Conservation (phyloP, 2,113 vertebrate genomes). For the Tachysurus vachellii region DNA sequence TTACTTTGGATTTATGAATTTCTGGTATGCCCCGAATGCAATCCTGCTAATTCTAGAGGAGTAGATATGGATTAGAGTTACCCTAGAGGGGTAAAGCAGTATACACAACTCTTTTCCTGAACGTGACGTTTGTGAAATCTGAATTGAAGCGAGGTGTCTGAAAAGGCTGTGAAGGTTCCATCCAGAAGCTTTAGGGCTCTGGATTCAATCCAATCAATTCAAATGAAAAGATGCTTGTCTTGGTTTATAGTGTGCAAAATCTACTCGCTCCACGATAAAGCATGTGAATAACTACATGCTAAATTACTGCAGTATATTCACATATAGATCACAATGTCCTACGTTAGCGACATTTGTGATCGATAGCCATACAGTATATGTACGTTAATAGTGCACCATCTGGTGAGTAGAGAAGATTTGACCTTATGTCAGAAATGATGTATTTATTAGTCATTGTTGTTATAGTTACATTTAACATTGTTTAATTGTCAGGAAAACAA, state of each 20-base stretch:
- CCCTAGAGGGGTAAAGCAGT: neutral
- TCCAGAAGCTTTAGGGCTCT: neutral
- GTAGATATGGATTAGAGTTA: neutral
- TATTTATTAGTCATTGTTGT: neutral
- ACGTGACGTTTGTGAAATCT: neutral
- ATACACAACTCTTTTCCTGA: neutral
- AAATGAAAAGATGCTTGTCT: neutral
- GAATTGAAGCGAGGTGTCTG: neutral
- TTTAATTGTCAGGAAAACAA: neutral
- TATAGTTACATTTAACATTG: neutral
- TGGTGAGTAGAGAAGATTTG: no score
- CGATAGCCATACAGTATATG: neutral
- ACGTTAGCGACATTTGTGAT: neutral
- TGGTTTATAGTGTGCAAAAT: neutral
- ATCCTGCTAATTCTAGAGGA: neutral
- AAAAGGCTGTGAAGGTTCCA: neutral
- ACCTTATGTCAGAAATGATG: neutral
- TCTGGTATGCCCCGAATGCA: conserved; percentile 6
- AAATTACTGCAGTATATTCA: neutral
- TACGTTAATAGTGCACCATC: neutral
- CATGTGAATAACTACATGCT: neutral
- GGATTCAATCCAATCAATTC: neutral
- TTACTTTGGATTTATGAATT: conserved; percentile 19
- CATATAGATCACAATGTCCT: no score
- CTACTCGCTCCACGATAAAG: neutral